Evolutionary conservation across 1,140 invertebrate species (phyloP), one percentile per base, ranked within the genome.

Genomic region (Nymphalis io): DNA sequence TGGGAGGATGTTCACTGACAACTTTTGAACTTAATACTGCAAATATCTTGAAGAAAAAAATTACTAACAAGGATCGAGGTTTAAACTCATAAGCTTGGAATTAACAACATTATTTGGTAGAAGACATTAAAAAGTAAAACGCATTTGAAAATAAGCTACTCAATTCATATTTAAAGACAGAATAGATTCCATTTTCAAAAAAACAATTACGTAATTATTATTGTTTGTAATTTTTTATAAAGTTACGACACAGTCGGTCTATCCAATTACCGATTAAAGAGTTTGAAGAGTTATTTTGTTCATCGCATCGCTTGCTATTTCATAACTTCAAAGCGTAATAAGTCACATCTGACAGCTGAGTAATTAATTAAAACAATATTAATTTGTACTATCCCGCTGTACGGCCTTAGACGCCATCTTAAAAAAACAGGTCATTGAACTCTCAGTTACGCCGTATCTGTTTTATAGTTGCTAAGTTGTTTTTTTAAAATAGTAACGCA

Each of bases 291-390:
- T 55, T 55, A 10, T 55, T 27, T 55, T 27, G 2, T 15, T 16
- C 10, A 55, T 55, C 12, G 51, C 20, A 55, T 20, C 21, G 51
- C n/a, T 21, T 55, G 12, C 18, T 63, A 51, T 55, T 64, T 64
- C 27, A 64, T 42, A 64, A 64, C 62, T 55, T 42, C 51, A 64
- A 64, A 64, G 48, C 51, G 20, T 64, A 64, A 64, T 64, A 63
- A 48, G 23, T 70, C 27, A 59, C 51, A 59, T 53, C 40, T 65
- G 68, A 59, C 68, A 42, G 55, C 18, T 46, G 39, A 60, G 68
- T 62, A 64, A 63, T 64, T 70, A 64, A 70, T 70, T 70, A 70
- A 59, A 64, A 60, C 62, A 64, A 60, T 70, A 70, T 70, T 70
- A 70, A 70, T 64, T 64, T 48, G 57, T 59, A 63, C 10, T 53